Evolutionary conservation across 2,888 invertebrate genomes (phyloP).

Genomic region (Zhengitettix transpicula): DNA sequence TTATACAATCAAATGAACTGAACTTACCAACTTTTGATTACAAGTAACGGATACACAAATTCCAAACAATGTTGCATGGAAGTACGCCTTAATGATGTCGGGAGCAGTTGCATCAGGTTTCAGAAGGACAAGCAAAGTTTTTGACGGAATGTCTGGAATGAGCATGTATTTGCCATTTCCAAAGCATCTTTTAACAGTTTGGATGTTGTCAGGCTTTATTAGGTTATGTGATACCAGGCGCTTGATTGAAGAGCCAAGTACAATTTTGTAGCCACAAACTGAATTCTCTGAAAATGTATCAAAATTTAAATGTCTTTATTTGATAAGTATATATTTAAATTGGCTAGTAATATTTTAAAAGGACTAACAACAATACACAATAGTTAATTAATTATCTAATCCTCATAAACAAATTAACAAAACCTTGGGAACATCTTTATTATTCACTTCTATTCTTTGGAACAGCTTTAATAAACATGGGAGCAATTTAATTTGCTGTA

Average conservation of each 20-base stretch:
- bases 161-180: slow-evolving; percentile 35
- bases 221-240: slow-evolving; percentile 19
- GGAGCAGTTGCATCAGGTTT: slow-evolving; percentile 30
- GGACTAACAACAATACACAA: too few species aligned
- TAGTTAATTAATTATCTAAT: too few species aligned
- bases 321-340: too few species aligned
- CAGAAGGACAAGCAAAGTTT: slow-evolving; percentile 37
- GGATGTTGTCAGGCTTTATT: slow-evolving; percentile 22
- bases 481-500: too few species aligned
- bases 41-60: slow-evolving; percentile 24
- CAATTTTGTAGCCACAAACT: slow-evolving; percentile 44
- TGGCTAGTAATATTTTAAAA: too few species aligned
- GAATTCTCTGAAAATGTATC: slow-evolving; percentile 31
- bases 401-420: too few species aligned
- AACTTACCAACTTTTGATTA: slow-evolving; percentile 20
- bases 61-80: slow-evolving; percentile 44
- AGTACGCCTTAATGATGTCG: slow-evolving; percentile 49
- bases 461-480: too few species aligned
- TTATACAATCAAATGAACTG: slow-evolving; percentile 3
- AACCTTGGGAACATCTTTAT: too few species aligned
- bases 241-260: slow-evolving; percentile 38
- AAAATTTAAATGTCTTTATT: too few species aligned
- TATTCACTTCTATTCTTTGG: too few species aligned
- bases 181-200: slow-evolving; percentile 29
- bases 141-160: slow-evolving; percentile 28